Evolutionary conservation across 2,113 vertebrate species (phyloP), one percentile per base, ranked within the genome.

Genomic region (Anguilla rostrata): DNA sequence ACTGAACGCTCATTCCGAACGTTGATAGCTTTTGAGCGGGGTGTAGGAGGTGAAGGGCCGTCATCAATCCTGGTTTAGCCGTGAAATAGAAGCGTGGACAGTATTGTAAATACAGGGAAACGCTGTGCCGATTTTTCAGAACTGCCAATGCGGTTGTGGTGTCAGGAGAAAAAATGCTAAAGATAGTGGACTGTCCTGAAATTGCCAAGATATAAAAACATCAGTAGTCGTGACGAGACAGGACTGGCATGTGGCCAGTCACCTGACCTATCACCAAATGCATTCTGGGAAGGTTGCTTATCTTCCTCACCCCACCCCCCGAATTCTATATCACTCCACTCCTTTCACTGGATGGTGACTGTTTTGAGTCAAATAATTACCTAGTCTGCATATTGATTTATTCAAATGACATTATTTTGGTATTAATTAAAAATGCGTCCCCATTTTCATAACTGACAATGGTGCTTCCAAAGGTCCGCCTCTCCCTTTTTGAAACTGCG

Each of bases 351-450:
- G 34, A 34, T 41, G 46, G 40, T 75, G 81, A 12, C n/a, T 71
- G 49, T 87, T 75, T 83, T 57, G 75, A 43, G 60, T 53, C 9
- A 22, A 43, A 83, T 40, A 78, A 87, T 87, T n/a, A n/a, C 22
- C 86, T 84, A 12, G 39, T 60, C 63, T 57, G 15, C 26, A 39
- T 39, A 26, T 20, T 29, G 6, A 34, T 9, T 56, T 39, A 29
- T 3, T 20, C 29, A 41, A 66, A 46, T 60, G 22, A 46, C 39
- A 40, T 82, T 26, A 66, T 86, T 86, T 63, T 39, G 85, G 39
- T 75, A 18, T 78, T 29, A 78, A 83, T 83, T 87, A 83, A 78
- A 46, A 83, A 87, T 83, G 34, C 34, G 15, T 75, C 71, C 71
- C n/a, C 81, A 83, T 87, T 75, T 75, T n/a, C 11, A 75, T 75